Conservation (phyloP, 2,797 vertebrate species). For the Pseudotriccus pelzelni region DNA sequence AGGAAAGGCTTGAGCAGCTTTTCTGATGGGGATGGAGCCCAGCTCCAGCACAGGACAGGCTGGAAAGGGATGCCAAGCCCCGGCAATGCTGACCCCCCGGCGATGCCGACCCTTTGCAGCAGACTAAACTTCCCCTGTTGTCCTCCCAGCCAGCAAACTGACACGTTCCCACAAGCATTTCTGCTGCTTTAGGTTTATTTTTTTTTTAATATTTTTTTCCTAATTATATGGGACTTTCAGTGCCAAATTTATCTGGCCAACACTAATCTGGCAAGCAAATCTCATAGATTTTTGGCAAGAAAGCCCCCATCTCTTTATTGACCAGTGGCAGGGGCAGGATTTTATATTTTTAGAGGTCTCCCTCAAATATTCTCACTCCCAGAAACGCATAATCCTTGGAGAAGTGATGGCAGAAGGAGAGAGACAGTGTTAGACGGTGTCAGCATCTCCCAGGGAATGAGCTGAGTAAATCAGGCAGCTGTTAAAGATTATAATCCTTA, state of each 20-base stretch:
- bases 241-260: neutral
- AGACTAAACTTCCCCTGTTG: slow-evolving; percentile 7
- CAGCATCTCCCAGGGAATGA: neutral
- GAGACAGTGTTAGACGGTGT: neutral
- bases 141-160: slow-evolving; percentile 15
- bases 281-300: neutral
- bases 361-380: neutral
- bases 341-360: neutral
- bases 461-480: slow-evolving; percentile 51
- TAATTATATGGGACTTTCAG: neutral
- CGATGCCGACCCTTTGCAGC: neutral
- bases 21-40: rapidly evolving
- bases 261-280: neutral
- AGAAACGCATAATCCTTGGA: neutral
- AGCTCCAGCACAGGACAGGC: neutral
- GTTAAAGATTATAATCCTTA: slow-evolving; percentile 44
- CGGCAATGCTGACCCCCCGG: neutral
- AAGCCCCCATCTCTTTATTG: neutral
- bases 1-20: neutral
- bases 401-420: neutral
- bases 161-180: slow-evolving; percentile 14
- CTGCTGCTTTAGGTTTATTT: rapidly evolving
- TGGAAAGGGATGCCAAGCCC: neutral
- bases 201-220: neutral
- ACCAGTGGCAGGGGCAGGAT: neutral